Evolutionary conservation across 2,888 invertebrate species (phyloP), one percentile per base, ranked within the genome.

Genomic region (Rhagophthalmus giganteus): DNA sequence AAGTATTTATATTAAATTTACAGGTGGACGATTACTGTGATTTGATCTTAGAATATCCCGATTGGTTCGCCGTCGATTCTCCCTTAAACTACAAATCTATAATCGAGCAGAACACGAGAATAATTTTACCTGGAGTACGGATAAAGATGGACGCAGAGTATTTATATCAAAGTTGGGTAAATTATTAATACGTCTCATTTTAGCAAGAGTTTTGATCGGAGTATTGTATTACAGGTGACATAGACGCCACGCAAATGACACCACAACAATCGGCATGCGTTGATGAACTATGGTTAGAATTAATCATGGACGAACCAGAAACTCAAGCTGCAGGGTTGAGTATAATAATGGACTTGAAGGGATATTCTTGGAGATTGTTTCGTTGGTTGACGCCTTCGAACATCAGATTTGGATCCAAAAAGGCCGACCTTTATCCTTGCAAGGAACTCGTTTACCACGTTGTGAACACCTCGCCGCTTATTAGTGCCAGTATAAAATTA

Each of bases 321-420:
- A 69, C 70, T 2, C 66, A 68, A 52, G 54, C 62, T 39, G 65
- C 69, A 13, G 76, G 76, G 2, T 35, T 75, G 4, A 69, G 73
- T 31, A 60, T 71, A 11, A 60, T 76, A 6, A 46, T 76, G 8
- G 76, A 76, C 54, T 64, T 74, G 15, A 58, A 61, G 2, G 67
- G 67, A 32, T 64, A 66, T 31, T 60, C 69, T 1, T 65, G 63
- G 62, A 65, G 59, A 42, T 26, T 70, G 31, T 59, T 71, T 34
- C 66, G 62, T 49, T 74, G 73, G 74, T 32, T 71, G n/a, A 71
- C 70, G 2, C 74, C 73, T 1, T 26, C 54, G 2, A 71, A 70
- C 41, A 61, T 72, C 2, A 63, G 61, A 47, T 58, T 64, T 15
- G 52, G 55, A 0, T 28, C 71, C 0, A 65, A 57, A 39, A 67